Percentiles rank a stretch among this genome's conserved stretches.
Conservation (phyloP, 2,888 invertebrate species). For the Falcaria lacertinaria region DNA sequence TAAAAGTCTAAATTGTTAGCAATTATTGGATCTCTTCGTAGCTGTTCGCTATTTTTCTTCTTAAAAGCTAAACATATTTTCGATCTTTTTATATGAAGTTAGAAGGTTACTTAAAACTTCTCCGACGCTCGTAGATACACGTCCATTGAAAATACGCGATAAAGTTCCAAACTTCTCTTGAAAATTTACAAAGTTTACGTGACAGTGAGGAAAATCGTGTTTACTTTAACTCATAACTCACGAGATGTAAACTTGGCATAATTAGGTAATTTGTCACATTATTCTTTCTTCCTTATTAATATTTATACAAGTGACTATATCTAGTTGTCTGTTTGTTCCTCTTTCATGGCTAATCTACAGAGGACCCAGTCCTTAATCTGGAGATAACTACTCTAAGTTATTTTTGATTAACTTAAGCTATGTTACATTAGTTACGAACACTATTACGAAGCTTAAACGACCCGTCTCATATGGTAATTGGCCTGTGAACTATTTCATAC, state of each 20-base stretch:
- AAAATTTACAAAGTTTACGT: conserved; percentile 11
- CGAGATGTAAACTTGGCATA: background rate
- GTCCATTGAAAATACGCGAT: conserved; percentile 27
- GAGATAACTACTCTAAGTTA: too few species aligned
- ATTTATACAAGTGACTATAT: too few species aligned
- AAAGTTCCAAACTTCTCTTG: conserved; percentile 15
- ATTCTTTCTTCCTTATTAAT: background rate
- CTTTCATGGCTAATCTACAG: too few species aligned
- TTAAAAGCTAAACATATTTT: conserved; percentile 22
- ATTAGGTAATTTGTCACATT: background rate
- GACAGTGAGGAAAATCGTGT: conserved; percentile 13
- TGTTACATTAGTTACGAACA: too few species aligned
- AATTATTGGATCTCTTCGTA: conserved; percentile 1
- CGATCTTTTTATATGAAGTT: conserved; percentile 30
- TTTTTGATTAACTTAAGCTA: too few species aligned
- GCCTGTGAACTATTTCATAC: too few species aligned
- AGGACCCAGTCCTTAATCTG: too few species aligned
- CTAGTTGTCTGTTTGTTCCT: too few species aligned
- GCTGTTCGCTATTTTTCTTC: conserved; percentile 13
- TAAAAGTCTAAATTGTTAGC: conserved; percentile 14
- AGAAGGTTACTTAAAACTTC: conserved; percentile 27
- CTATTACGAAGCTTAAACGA: too few species aligned
- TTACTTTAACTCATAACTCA: background rate
- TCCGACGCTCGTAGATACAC: conserved; percentile 17
- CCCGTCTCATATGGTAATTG: too few species aligned